Evolutionary conservation across 2,113 vertebrate species (phyloP).

Genomic region (Campylorhamphus procurvoides): DNA sequence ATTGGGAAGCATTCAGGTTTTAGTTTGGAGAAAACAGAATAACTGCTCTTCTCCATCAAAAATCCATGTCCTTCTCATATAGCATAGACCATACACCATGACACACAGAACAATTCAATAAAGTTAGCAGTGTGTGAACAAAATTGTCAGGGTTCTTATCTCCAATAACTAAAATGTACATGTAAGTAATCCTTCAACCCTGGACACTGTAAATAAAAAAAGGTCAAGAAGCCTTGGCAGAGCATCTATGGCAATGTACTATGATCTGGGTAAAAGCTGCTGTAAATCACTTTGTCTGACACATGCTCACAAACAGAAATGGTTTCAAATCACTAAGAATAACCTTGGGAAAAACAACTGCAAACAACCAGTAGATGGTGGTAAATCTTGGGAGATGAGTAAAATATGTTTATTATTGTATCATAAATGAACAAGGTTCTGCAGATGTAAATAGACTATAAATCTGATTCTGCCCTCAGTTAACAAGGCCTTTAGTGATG

Average conservation of each 20-base stretch:
- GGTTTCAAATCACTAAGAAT: not conserved
- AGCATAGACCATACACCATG: not conserved
- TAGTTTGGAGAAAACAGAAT: not conserved
- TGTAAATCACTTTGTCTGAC: conserved; percentile 25
- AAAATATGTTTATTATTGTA: not conserved
- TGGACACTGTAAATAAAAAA: not conserved
- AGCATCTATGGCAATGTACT: not conserved
- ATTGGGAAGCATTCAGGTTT: not conserved
- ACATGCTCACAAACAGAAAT: not conserved
- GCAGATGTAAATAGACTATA: not conserved
- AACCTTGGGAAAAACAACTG: not conserved
- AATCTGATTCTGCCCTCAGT: not conserved
- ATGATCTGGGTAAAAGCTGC: not conserved
- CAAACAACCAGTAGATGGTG: not conserved
- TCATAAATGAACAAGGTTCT: not conserved
- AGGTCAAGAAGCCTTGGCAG: conserved; percentile 5
- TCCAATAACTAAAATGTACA: conserved; percentile 1
- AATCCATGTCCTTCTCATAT: not conserved
- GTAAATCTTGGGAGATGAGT: not conserved
- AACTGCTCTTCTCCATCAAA: not conserved
- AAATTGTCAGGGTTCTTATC: conserved; percentile 25
- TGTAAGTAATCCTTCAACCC: not conserved
- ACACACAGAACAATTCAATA: conserved; percentile 10
- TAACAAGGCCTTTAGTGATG: not conserved
- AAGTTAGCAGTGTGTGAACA: conserved; percentile 7